Evolutionary conservation across 2,888 invertebrate species (phyloP).

Genomic region (Octodonta nipae): DNA sequence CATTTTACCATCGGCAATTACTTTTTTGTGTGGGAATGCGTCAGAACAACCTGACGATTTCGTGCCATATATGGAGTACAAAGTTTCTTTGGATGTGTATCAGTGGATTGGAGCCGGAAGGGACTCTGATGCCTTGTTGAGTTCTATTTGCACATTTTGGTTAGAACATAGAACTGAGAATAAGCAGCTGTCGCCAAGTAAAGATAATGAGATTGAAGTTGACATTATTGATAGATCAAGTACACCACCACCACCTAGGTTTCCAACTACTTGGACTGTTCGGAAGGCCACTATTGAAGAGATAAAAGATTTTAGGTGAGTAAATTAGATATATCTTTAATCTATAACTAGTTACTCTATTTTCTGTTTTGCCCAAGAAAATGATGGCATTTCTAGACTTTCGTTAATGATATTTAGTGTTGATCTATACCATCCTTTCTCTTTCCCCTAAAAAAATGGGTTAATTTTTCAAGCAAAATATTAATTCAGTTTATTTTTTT

Average conservation of each 20-base stretch:
- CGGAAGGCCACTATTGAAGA: slow-evolving; percentile 66
- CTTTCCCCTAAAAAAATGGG: too few relatives aligned
- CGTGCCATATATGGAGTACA: slow-evolving; percentile 78
- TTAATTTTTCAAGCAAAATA: too few relatives aligned
- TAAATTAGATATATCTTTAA: too few relatives aligned
- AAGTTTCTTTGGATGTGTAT: slow-evolving; percentile 56
- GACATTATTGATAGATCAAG: slow-evolving; percentile 33
- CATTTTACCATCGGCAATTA: slow-evolving; percentile 62
- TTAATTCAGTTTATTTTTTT: too few relatives aligned
- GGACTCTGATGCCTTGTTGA: slow-evolving; percentile 68
- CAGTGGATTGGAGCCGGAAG: slow-evolving; percentile 92
- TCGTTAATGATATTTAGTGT: too few relatives aligned
- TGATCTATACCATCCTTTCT: too few relatives aligned
- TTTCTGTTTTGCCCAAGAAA: too few relatives aligned
- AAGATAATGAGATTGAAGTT: slow-evolving; percentile 32
- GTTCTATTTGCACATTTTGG: slow-evolving; percentile 68
- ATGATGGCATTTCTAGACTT: too few relatives aligned
- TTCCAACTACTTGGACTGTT: slow-evolving; percentile 72
- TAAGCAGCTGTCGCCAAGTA: slow-evolving; percentile 21
- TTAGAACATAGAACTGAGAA: slow-evolving; percentile 46
- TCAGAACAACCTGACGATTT: slow-evolving; percentile 72
- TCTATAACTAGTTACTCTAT: too few relatives aligned
- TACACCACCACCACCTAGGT: slow-evolving; percentile 43
- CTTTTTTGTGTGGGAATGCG: slow-evolving; percentile 72
- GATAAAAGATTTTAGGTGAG: slow-evolving; percentile 59